Conservation (phyloP, 2,113 vertebrate species). For the Heptranchias perlo region DNA sequence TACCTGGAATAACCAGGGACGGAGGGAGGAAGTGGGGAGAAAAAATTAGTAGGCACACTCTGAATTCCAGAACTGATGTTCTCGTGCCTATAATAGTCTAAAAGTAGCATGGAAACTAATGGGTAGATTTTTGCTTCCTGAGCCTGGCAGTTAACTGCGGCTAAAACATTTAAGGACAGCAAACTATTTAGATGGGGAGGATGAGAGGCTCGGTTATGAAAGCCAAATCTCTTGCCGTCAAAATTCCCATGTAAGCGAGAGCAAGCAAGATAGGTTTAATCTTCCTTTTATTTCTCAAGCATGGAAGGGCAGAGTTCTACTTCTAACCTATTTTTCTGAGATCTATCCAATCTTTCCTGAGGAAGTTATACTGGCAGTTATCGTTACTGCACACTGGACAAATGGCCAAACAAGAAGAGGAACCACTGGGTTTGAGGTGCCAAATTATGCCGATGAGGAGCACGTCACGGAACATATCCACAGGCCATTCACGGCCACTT, state of each 20-base stretch:
- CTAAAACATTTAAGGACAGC: background rate
- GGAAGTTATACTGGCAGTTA: background rate
- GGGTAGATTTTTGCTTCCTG: background rate
- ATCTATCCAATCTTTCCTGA: background rate
- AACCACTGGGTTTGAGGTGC: slow-evolving; percentile 6
- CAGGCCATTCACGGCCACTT: background rate
- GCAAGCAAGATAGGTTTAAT: background rate
- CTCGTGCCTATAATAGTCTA: background rate
- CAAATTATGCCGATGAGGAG: background rate
- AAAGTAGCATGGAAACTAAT: background rate
- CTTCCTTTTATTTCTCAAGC: background rate
- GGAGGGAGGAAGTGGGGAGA: background rate
- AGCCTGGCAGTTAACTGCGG: background rate
- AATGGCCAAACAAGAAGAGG: background rate
- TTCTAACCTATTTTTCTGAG: background rate
- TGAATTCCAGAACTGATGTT: background rate
- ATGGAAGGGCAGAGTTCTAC: background rate
- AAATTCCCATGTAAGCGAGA: background rate
- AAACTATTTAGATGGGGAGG: background rate
- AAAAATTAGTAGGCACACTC: background rate
- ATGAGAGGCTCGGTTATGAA: background rate
- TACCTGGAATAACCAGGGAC: background rate
- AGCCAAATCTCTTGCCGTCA: background rate
- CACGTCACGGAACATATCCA: background rate
- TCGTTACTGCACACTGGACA: background rate